Conservation (phyloP, 2,113 vertebrate genomes). For the Albula goreensis region DNA sequence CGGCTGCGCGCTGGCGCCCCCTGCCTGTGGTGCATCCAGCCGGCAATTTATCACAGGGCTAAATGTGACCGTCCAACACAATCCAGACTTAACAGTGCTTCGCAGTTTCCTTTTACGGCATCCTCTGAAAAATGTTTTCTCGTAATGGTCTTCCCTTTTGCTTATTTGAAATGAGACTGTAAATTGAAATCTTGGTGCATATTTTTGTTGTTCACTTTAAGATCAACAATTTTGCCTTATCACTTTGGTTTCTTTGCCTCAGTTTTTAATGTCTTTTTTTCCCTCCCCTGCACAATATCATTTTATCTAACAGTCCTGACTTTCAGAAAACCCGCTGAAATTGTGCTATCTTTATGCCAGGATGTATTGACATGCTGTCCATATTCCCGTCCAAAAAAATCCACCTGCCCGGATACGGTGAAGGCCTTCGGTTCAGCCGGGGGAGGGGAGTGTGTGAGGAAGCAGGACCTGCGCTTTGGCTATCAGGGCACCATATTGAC, state of each 20-base stretch:
- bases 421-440: neutral
- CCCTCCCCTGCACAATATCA: neutral
- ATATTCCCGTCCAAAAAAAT: neutral
- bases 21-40: neutral
- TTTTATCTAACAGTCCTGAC: neutral
- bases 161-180: neutral
- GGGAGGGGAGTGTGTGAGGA: conserved; percentile 20
- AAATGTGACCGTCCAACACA: neutral
- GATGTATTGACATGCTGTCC: neutral
- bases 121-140: neutral
- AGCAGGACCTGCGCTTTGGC: conserved; percentile 42
- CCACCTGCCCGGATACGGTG: neutral
- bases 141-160: neutral
- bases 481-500: conserved; percentile 72
- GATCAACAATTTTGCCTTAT: neutral
- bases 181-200: neutral
- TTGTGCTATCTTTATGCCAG: neutral
- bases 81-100: too few species aligned
- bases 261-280: neutral
- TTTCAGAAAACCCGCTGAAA: neutral
- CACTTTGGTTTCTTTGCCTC: neutral
- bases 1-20: neutral
- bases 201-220: neutral
- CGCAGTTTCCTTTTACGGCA: neutral
- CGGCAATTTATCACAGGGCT: neutral